Evolutionary conservation across 92 coral and sea anemone genomes (phyloP), one percentile per base, ranked within the genome.

Genomic region (Galaxea fascicularis): DNA sequence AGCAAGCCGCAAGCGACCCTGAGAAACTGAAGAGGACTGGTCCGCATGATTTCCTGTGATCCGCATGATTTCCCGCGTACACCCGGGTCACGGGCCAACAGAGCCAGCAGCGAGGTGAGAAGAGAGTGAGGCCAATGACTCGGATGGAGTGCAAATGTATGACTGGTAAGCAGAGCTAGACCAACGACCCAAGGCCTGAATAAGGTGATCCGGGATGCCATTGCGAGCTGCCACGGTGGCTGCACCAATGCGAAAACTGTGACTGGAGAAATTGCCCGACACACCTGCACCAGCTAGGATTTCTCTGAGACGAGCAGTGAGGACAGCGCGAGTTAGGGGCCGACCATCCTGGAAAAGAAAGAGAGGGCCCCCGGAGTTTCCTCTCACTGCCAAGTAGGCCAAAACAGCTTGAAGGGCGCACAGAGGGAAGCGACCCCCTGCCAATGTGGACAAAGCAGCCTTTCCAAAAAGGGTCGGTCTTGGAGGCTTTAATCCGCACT

Each of bases 381-480:
- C 88, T 2, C 89, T 68, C 17, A 84, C 8, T 18, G 77, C 73
- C 52, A 89, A 31, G 31, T 78, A 71, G 15, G 58, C 59, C 28
- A 71, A 1, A 49, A 85, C 51, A 8, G 89, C 82, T 13, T 41
- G 64, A 3, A 85, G 59, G 30, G 88, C 80, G 16, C 88, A 79
- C 53, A 89, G 74, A n/a, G 87, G 88, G 49, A 31, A 59, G 35
- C 41, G 20, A 9, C 65, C n/a, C 87, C 57, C 44, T 53, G 45
- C 89, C 84, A 41, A 89, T 78, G 67, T 64, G 67, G 31, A 89
- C 45, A 28, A 54, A 80, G 71, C 86, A 86, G 39, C 89, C 85
- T 52, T 71, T 79, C 13, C 68, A 82, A 65, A 89, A 85, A 0
- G 86, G 83, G 52, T 89, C 92, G 8, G 92, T 78, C 83, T 89